phyloP scores from a whole-genome alignment of 1,140 invertebrate species.

The Lithobius niger region DNA sequence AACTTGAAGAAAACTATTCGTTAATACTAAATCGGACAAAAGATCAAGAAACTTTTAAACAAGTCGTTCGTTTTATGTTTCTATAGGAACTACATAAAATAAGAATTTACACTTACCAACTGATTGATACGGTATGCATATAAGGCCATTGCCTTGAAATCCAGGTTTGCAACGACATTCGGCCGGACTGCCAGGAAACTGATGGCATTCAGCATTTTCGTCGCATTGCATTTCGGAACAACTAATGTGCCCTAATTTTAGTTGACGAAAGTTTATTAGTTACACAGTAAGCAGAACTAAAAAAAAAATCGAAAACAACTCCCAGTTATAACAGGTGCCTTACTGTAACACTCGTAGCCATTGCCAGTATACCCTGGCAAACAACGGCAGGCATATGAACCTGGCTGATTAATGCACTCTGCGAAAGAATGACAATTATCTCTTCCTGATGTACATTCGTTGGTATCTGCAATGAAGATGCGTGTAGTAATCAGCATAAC shows the following conservation, averaged over 20 bases:
- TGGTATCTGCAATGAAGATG: conserved; percentile 48
- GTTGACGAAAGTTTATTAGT: not conserved
- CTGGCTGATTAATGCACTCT: conserved; percentile 61
- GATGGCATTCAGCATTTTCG: conserved; percentile 44
- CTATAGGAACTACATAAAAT: not conserved
- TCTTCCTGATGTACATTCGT: conserved; percentile 64
- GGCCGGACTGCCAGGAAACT: conserved; percentile 32
- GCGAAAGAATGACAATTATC: conserved; percentile 69
- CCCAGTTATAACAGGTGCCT: conserved; percentile 12
- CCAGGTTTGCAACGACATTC: conserved; percentile 44
- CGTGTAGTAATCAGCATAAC: not conserved
- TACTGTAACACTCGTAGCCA: conserved; percentile 35
- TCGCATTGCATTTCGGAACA: conserved; percentile 41
- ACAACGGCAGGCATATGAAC: conserved; percentile 61
- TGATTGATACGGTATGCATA: conserved; percentile 32
- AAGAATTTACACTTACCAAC: conserved; percentile 19
- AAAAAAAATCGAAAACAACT: conserved; percentile 9
- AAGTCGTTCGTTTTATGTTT: no score
- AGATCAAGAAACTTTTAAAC: no score
- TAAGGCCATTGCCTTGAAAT: conserved; percentile 43
- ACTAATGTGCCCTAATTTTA: conserved; percentile 26
- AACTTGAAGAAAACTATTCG: conserved; percentile 4
- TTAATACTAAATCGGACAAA: conserved; percentile 10
- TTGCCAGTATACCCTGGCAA: conserved; percentile 43
- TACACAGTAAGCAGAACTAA: not conserved